phyloP scores from a whole-genome alignment of 2,113 vertebrate species.

The Cryptoleucopteryx plumbea region DNA sequence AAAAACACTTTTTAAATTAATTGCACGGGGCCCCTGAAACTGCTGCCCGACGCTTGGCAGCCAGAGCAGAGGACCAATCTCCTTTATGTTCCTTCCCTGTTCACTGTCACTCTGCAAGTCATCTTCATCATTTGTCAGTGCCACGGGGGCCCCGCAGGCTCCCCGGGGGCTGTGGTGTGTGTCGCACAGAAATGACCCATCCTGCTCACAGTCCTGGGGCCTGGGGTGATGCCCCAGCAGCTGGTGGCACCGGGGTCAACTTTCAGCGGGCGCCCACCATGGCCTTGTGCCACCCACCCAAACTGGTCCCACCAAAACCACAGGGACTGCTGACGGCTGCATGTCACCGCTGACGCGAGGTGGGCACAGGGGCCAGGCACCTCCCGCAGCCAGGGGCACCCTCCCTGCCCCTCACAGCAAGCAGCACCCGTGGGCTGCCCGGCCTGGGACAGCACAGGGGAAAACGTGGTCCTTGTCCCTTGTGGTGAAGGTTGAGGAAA shows the following conservation, averaged over 20 bases:
- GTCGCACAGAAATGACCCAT: not conserved
- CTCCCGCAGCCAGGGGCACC: not conserved
- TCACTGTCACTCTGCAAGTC: not conserved
- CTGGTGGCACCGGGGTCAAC: not conserved
- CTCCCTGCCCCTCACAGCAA: not conserved
- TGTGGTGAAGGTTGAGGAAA: not conserved
- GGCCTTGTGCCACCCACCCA: not conserved
- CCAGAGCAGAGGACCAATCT: not conserved
- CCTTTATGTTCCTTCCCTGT: not conserved
- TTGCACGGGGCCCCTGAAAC: not conserved
- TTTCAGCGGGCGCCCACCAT: rapidly evolving
- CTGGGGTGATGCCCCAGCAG: not conserved
- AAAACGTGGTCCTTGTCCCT: not conserved
- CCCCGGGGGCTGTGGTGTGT: not conserved
- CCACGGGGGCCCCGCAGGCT: rapidly evolving
- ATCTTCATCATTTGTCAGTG: not conserved
- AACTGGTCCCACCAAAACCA: not conserved
- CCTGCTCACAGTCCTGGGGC: not conserved
- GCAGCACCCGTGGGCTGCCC: not conserved
- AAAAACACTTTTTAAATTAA: not conserved
- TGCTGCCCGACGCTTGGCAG: not conserved
- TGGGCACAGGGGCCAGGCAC: not conserved
- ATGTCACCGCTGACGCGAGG: not conserved
- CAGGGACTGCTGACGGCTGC: rapidly evolving
- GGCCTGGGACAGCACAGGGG: not conserved